phyloP scores from a whole-genome alignment of 1,140 invertebrate species.

The Choristoneura fumiferana region DNA sequence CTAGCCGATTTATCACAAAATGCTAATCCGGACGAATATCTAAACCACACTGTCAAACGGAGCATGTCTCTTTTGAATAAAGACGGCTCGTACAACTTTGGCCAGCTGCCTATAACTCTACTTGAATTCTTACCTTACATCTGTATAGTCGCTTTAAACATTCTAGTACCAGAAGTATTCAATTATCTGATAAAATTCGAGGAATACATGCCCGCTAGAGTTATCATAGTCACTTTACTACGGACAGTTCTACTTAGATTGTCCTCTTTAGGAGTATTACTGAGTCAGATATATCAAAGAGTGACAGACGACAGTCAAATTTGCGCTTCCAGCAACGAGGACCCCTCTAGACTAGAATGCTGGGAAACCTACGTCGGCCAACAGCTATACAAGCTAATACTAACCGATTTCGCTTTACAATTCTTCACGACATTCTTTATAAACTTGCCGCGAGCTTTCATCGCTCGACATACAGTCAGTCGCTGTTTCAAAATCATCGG shows the following conservation, averaged over 20 bases:
- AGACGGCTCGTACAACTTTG: conserved; percentile 33
- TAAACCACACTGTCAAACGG: conserved; percentile 5
- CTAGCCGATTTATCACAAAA: not conserved
- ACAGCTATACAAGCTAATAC: conserved; percentile 90
- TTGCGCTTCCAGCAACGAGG: conserved; percentile 54
- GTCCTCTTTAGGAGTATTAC: conserved; percentile 85
- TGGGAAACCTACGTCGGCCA: conserved; percentile 96
- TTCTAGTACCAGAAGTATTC: conserved; percentile 84
- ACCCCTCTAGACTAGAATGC: conserved; percentile 77
- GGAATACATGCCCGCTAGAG: conserved; percentile 84
- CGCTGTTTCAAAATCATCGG: conserved; percentile 83
- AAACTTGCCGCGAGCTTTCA: conserved; percentile 86
- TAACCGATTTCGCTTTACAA: conserved; percentile 89
- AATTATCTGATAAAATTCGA: conserved; percentile 85
- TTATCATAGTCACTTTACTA: conserved; percentile 84
- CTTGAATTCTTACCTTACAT: conserved; percentile 88
- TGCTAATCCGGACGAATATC: not conserved
- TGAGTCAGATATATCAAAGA: conserved; percentile 84
- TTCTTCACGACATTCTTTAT: conserved; percentile 88
- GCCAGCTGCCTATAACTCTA: conserved; percentile 68
- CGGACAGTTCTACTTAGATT: conserved; percentile 88
- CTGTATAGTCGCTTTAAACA: conserved; percentile 87
- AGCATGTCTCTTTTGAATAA: conserved; percentile 18
- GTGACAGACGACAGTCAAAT: conserved; percentile 60
- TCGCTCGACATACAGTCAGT: conserved; percentile 82